A percentile compares a stretch with the other conserved stretches of the same genome.
phyloP scores from a whole-genome alignment of 1,140 invertebrate genomes.

The Thaumatotibia leucotreta region DNA sequence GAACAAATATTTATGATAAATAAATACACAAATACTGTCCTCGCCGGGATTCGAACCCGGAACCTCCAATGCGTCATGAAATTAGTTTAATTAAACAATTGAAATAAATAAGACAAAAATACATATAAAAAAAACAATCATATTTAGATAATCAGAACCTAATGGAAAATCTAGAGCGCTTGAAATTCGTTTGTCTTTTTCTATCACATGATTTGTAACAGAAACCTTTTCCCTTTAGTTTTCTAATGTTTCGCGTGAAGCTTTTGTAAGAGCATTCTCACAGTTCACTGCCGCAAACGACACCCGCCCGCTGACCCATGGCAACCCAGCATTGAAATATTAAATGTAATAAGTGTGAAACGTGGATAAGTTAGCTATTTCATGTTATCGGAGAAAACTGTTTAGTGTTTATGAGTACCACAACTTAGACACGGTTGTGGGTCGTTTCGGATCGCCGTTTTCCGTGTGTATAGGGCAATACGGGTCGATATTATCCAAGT shows the following conservation, averaged over 20 bases:
- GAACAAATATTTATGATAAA: too few species aligned
- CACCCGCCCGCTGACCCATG: background rate
- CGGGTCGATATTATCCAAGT: background rate
- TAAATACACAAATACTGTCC: too few species aligned
- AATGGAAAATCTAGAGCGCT: too few species aligned
- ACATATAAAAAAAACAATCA: too few species aligned
- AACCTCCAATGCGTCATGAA: too few species aligned
- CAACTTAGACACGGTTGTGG: background rate
- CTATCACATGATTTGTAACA: too few species aligned
- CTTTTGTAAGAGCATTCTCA: background rate
- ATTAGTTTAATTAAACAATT: too few species aligned
- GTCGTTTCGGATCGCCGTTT: background rate
- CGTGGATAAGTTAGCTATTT: background rate
- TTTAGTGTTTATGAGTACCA: background rate
- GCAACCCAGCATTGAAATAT: background rate
- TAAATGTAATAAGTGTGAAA: background rate
- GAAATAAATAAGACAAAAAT: too few species aligned
- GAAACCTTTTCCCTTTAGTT: too few species aligned
- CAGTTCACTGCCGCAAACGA: background rate
- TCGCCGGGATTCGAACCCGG: too few species aligned
- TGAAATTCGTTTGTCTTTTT: too few species aligned
- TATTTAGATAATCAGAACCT: too few species aligned
- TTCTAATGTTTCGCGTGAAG: background rate
- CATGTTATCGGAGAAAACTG: background rate
- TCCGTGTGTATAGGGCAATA: background rate